Conservation (phyloP, 2,113 vertebrate genomes). For the Ramphastos sulfuratus region DNA sequence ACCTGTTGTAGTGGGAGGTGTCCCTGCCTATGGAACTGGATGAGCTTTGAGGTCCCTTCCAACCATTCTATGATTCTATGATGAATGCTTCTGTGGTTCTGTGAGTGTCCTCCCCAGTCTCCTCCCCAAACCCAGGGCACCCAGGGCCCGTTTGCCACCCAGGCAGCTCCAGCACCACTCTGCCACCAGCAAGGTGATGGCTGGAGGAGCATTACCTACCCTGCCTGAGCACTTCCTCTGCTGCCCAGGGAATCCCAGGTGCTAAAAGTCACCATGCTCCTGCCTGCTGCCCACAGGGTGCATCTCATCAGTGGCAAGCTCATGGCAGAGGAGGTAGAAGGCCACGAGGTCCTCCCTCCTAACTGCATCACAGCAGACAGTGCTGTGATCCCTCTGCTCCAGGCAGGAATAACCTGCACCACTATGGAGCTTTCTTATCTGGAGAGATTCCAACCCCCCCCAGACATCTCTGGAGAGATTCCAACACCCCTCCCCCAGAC, state of each 20-base stretch:
- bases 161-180: background rate
- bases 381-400: background rate
- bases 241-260: background rate
- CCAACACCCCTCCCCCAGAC: too few relatives aligned
- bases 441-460: too few relatives aligned
- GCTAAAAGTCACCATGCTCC: background rate
- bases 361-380: background rate
- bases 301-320: fast-evolving
- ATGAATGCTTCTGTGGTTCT: background rate
- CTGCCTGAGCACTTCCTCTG: background rate
- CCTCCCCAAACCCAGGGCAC: background rate
- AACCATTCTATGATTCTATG: too few relatives aligned
- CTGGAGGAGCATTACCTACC: background rate
- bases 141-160: fast-evolving
- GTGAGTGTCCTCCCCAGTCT: background rate
- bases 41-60: too few relatives aligned
- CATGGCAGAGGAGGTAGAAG: background rate
- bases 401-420: too few relatives aligned
- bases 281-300: background rate
- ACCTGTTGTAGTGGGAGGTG: too few relatives aligned
- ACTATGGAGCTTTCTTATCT: too few relatives aligned
- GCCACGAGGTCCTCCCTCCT: background rate
- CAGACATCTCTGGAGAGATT: too few relatives aligned
- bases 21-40: too few relatives aligned
- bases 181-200: background rate